These are phyloP conservation scores for Aleiodes leptofemur DNA, from an alignment of 2,888 invertebrate species.

Conservation along the genomic window DNA sequence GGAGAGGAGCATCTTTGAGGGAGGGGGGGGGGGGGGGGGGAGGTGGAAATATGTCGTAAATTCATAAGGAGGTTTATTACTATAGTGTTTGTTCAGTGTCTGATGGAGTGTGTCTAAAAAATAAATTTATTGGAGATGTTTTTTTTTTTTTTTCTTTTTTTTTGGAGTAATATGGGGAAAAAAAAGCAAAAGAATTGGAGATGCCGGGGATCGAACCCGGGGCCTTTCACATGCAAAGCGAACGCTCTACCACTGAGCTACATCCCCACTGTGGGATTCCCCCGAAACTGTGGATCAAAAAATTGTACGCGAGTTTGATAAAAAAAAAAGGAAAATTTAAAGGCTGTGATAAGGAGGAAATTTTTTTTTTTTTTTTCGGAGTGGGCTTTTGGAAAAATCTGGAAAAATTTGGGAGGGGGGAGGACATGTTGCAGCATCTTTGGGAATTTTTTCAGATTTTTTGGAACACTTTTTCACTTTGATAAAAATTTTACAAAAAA, in stretches of 20 bases:
- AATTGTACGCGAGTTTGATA: not conserved
- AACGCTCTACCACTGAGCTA: slow-evolving; percentile 99
- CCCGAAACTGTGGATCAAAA: not conserved
- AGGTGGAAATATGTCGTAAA: slow-evolving; percentile 66
- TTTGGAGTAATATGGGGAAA: too few species aligned
- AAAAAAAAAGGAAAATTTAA: not conserved
- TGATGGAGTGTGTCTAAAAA: not conserved
- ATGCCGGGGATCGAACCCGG: slow-evolving; percentile 99
- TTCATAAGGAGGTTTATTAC: slow-evolving; percentile 57
- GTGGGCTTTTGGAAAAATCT: too few species aligned
- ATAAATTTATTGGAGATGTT: too few species aligned
- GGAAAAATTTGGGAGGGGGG: too few species aligned
- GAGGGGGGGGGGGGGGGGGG: slow-evolving; percentile 47
- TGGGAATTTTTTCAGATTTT: too few species aligned
- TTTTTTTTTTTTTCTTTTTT: too few species aligned
- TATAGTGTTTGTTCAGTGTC: not conserved
- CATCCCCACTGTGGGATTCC: slow-evolving; percentile 79
- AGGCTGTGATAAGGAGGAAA: too few species aligned
- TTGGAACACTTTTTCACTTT: too few species aligned
- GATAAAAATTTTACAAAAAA: too few species aligned
- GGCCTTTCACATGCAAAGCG: slow-evolving; percentile 99
- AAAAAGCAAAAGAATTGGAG: slow-evolving; percentile 79
- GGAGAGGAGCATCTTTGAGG: too few species aligned
- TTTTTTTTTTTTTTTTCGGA: too few species aligned
- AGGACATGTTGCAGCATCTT: too few species aligned